Evolutionary conservation across 2,888 invertebrate genomes (phyloP).

Genomic region (Gymnocheta viridis): DNA sequence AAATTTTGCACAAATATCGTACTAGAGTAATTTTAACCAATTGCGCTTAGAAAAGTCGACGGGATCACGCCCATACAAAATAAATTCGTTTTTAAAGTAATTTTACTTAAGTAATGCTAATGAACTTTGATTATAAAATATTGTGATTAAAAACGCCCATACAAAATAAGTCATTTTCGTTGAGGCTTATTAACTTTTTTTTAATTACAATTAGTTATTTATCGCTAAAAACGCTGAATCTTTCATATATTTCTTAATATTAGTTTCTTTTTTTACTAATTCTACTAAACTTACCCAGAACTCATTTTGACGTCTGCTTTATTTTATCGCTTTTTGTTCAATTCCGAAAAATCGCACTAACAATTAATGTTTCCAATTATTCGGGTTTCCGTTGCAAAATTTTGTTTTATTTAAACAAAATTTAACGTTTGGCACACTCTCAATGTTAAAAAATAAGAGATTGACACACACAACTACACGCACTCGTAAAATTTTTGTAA

Average conservation of each 20-base stretch:
- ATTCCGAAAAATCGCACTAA: not conserved
- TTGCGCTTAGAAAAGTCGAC: too few relatives aligned
- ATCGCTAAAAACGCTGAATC: not conserved
- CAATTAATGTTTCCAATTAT: not conserved
- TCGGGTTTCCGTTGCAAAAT: not conserved
- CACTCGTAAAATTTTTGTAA: slow-evolving; percentile 12
- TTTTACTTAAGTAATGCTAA: too few relatives aligned
- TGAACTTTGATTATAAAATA: too few relatives aligned
- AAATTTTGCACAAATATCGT: too few relatives aligned
- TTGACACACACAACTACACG: not conserved
- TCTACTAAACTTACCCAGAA: slow-evolving; percentile 63
- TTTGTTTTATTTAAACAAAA: slow-evolving; percentile 30
- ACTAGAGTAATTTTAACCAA: too few relatives aligned
- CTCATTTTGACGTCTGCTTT: slow-evolving; percentile 52
- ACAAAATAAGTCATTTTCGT: too few relatives aligned
- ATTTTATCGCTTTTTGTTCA: not conserved
- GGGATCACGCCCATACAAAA: too few relatives aligned
- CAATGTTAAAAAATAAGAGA: slow-evolving; percentile 13
- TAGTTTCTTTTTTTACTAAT: slow-evolving; percentile 6
- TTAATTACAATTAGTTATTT: too few relatives aligned
- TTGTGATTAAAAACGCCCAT: too few relatives aligned
- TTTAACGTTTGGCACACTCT: slow-evolving; percentile 16
- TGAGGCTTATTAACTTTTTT: too few relatives aligned
- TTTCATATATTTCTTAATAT: not conserved
- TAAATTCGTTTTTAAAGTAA: too few relatives aligned